A percentile compares a stretch with the other conserved stretches of the same genome.
phyloP scores from a whole-genome alignment of 2,888 invertebrate genomes.

The Chrysodeixis includens region DNA sequence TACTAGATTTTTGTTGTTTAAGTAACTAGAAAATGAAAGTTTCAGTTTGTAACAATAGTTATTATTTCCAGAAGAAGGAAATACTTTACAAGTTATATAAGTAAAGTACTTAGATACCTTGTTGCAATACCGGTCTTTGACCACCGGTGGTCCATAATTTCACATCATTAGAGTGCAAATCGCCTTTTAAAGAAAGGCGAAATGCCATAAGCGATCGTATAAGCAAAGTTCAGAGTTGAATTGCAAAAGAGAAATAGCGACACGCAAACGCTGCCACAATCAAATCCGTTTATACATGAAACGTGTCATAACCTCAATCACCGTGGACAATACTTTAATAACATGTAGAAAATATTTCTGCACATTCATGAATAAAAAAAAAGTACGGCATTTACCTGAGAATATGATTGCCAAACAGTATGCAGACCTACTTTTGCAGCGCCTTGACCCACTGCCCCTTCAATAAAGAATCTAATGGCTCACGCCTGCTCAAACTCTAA shows the following conservation, averaged over 20 bases:
- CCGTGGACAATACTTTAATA: slow-evolving; percentile 63
- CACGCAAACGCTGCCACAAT: slow-evolving; percentile 41
- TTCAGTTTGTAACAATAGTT: no score
- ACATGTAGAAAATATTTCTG: slow-evolving; percentile 53
- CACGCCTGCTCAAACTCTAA: slow-evolving; percentile 49
- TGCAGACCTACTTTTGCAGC: slow-evolving; percentile 56
- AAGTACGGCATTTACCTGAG: slow-evolving; percentile 55
- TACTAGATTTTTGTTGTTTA: background rate
- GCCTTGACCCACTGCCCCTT: slow-evolving; percentile 61
- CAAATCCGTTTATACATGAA: slow-evolving; percentile 44
- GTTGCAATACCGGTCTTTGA: slow-evolving; percentile 4
- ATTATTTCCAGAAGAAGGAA: background rate
- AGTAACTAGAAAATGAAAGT: no score
- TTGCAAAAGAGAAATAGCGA: slow-evolving; percentile 50
- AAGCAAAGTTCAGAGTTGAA: slow-evolving; percentile 55
- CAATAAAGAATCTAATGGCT: slow-evolving; percentile 52
- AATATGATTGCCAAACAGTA: slow-evolving; percentile 57
- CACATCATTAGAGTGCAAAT: slow-evolving; percentile 35
- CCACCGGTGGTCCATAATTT: slow-evolving; percentile 5
- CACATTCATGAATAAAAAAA: slow-evolving; percentile 51
- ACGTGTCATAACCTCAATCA: slow-evolving; percentile 62
- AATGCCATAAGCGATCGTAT: slow-evolving; percentile 40
- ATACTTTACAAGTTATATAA: background rate
- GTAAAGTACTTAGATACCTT: background rate
- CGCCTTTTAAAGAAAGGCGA: slow-evolving; percentile 44